Conservation (phyloP, 2,797 vertebrate species). For the Epinephelus malabaricus region DNA sequence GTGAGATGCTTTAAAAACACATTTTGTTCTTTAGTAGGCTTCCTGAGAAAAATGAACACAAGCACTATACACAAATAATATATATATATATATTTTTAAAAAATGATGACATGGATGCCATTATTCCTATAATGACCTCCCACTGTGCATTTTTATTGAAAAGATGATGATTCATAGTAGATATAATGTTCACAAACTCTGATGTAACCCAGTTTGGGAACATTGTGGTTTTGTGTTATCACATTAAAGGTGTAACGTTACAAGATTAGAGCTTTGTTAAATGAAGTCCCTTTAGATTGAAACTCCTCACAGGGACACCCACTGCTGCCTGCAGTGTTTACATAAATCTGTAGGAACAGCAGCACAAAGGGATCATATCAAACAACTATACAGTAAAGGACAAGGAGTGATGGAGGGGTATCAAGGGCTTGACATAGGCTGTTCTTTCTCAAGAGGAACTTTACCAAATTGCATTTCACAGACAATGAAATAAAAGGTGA, state of each 20-base stretch:
- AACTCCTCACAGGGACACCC: background rate
- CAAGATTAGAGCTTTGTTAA: slow-evolving; percentile 27
- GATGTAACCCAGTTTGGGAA: slow-evolving; percentile 11
- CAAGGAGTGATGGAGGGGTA: background rate
- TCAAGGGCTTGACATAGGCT: slow-evolving; percentile 20
- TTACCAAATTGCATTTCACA: slow-evolving; percentile 53
- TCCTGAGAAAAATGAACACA: background rate
- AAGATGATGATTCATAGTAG: background rate
- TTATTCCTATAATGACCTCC: too few species aligned
- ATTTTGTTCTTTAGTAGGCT: background rate
- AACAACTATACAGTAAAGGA: slow-evolving; percentile 3
- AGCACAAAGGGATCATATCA: slow-evolving; percentile 38
- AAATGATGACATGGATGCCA: too few species aligned
- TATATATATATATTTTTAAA: too few species aligned
- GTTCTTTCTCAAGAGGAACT: slow-evolving; percentile 49
- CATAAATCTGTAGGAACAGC: slow-evolving; percentile 18
- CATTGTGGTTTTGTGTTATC: background rate
- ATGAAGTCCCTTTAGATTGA: slow-evolving; percentile 17
- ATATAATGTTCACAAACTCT: background rate
- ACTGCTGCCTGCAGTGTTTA: slow-evolving; percentile 40
- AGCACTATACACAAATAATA: background rate
- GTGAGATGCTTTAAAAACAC: background rate
- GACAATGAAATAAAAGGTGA: slow-evolving; percentile 67
- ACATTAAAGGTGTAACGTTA: slow-evolving; percentile 2
- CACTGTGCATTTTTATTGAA: too few species aligned